Conservation (phyloP, 1,140 invertebrate genomes). For the Globodera ellingtonae region DNA sequence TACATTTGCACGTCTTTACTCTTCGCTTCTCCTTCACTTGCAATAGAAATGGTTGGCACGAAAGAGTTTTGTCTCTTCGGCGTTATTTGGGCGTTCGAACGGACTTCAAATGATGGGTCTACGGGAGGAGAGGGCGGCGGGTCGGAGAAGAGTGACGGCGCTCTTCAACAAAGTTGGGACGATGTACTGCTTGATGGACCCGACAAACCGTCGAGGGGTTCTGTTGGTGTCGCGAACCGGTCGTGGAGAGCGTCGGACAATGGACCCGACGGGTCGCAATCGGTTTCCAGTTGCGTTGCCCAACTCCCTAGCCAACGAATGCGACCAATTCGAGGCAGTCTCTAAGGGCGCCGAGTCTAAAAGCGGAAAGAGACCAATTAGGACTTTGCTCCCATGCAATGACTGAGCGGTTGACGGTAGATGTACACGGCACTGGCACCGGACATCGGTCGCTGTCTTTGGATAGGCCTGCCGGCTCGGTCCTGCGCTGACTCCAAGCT, state of each 20-base stretch:
- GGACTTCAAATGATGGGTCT: conserved; percentile 7
- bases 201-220: not conserved
- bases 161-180: not conserved
- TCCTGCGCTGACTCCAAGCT: not conserved
- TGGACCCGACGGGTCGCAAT: conserved; percentile 19
- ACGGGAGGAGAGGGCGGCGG: conserved; percentile 18
- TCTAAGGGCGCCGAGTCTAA: not conserved
- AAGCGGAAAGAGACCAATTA: not conserved
- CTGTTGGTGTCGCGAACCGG: not conserved
- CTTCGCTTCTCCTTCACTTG: not conserved
- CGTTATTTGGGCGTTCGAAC: not conserved
- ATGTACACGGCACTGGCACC: conserved; percentile 13
- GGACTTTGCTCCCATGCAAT: not conserved
- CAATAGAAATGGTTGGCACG: conserved; percentile 27
- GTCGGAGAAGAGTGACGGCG: not conserved
- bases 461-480: not conserved
- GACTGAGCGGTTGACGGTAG: conserved; percentile 5
- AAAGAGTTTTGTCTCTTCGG: not conserved
- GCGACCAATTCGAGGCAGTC: conserved; percentile 17
- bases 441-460: not conserved
- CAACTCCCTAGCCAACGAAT: conserved; percentile 18
- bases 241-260: conserved; percentile 8
- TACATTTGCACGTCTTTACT: not conserved
- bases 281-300: conserved; percentile 12
- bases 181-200: not conserved